Evolutionary conservation across 2,797 vertebrate genomes (phyloP).

Genomic region (Microcaecilia unicolor): DNA sequence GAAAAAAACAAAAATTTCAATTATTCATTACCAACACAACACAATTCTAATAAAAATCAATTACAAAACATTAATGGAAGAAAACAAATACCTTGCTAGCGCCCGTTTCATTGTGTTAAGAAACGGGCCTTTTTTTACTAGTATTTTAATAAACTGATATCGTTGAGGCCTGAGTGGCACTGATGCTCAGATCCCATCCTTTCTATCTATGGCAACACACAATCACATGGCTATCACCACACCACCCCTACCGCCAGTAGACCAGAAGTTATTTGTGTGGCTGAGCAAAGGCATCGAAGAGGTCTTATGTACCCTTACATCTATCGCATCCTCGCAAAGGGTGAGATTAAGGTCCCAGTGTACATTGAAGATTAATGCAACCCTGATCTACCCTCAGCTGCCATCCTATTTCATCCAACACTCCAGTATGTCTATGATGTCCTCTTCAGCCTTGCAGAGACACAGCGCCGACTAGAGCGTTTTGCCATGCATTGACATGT

Average conservation of each 20-base stretch:
- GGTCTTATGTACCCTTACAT: slow-evolving; percentile 91
- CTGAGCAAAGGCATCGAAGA: slow-evolving; percentile 81
- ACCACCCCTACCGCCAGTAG: slow-evolving; percentile 76
- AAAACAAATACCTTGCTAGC: too few species aligned
- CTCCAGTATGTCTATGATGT: slow-evolving; percentile 83
- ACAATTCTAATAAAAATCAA: too few species aligned
- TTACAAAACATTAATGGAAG: too few species aligned
- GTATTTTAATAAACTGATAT: too few species aligned
- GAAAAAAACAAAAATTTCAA: too few species aligned
- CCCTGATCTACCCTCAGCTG: slow-evolving; percentile 77
- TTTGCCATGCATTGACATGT: slow-evolving; percentile 70
- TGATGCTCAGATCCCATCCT: slow-evolving; percentile 76
- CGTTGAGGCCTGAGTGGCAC: slow-evolving; percentile 68
- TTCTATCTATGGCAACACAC: slow-evolving; percentile 84
- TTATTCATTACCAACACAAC: too few species aligned
- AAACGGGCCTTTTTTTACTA: too few species aligned
- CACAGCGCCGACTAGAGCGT: slow-evolving; percentile 76
- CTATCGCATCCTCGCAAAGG: slow-evolving; percentile 88
- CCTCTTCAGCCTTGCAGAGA: slow-evolving; percentile 85
- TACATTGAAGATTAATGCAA: slow-evolving; percentile 89
- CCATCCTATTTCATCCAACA: slow-evolving; percentile 76
- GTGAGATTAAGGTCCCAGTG: slow-evolving; percentile 86
- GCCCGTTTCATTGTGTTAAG: too few species aligned
- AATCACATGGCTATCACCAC: slow-evolving; percentile 92
- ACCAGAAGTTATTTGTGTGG: slow-evolving; percentile 81